Evolutionary conservation across 2,797 vertebrate genomes (phyloP), one percentile per base, ranked within the genome.

Genomic region (Chelon auratus): DNA sequence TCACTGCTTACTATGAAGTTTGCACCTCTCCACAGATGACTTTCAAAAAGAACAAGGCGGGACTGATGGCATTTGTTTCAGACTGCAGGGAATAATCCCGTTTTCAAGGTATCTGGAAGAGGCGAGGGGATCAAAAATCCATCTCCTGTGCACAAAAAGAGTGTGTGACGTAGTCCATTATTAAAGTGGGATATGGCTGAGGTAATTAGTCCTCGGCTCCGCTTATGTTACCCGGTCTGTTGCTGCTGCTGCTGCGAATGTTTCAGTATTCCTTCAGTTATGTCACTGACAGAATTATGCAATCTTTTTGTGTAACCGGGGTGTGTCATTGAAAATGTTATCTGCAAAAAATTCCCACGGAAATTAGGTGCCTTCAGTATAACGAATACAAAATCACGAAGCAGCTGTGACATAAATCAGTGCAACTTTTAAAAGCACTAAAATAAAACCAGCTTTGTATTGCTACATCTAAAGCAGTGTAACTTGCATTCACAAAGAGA

Each of bases 271-370:
- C 62, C 47, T 77, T 36, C 26, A 8, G 58, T 92, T 92, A 86
- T 79, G 74, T 83, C 87, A 91, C 65, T 83, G 64, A 71, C 20
- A 50, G 20, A 77, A 77, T 92, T 90, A 89, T 80, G 83, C 68
- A 86, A 89, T 66, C 56, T 43, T 10, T 42, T 36, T 67, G 40
- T 70, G 67, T 68, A 75, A 61, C 66, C 64, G 60, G 70, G 76
- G 67, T 69, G 65, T 58, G 50, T 74, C 67, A 87, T 45, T 45
- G 70, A 68, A 73, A 83, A 76, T 61, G 68, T 68, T 67, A 78
- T 80, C 78, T 69, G 69, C 64, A 77, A 79, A 77, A 84, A 77
- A 66, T 76, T 78, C 77, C 75, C 72, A 72, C 78, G 72, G 77
- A 88, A 84, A 90, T 78, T 72, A 51, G 55, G 42, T 33, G 69